These are phyloP conservation scores for Amphimedon queenslandica DNA, from an alignment of 37 sponge, comb jelly and placozoan genomes.

Conservation along the genomic window DNA sequence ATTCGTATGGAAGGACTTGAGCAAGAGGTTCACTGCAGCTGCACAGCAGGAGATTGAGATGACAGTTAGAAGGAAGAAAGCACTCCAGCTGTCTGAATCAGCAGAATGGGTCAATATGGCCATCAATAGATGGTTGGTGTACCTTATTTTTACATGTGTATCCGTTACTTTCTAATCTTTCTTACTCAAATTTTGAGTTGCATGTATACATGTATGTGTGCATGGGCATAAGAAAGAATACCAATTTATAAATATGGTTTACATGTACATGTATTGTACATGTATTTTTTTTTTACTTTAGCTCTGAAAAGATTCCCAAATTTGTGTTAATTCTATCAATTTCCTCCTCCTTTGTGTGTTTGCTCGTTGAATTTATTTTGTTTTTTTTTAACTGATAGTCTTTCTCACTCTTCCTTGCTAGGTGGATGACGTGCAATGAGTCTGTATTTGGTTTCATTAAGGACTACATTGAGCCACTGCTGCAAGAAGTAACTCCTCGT, in stretches of 20 bases:
- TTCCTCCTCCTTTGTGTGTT: too few relatives aligned
- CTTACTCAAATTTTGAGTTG: neutral
- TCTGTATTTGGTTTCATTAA: constrained; percentile 23
- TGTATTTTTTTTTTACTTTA: too few relatives aligned
- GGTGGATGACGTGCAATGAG: constrained; percentile 22
- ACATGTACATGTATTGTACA: constrained; percentile 3
- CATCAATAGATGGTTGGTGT: constrained; percentile 49
- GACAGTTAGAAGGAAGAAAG: constrained; percentile 12
- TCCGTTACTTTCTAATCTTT: neutral
- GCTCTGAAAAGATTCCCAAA: too few relatives aligned
- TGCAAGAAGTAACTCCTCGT: constrained; percentile 20
- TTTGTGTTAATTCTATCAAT: too few relatives aligned
- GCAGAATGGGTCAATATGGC: constrained; percentile 56
- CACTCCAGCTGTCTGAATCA: constrained; percentile 16
- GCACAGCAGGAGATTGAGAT: constrained; percentile 24
- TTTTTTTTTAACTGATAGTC: neutral
- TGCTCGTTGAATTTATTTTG: neutral
- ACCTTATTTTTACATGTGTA: neutral
- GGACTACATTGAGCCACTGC: constrained; percentile 49
- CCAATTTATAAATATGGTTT: too few relatives aligned
- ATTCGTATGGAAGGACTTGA: constrained; percentile 29
- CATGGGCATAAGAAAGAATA: too few relatives aligned
- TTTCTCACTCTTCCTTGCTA: neutral
- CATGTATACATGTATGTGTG: neutral
- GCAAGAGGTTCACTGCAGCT: neutral